phyloP scores from a whole-genome alignment of 2,888 invertebrate genomes.

The Tinea trinotella region DNA sequence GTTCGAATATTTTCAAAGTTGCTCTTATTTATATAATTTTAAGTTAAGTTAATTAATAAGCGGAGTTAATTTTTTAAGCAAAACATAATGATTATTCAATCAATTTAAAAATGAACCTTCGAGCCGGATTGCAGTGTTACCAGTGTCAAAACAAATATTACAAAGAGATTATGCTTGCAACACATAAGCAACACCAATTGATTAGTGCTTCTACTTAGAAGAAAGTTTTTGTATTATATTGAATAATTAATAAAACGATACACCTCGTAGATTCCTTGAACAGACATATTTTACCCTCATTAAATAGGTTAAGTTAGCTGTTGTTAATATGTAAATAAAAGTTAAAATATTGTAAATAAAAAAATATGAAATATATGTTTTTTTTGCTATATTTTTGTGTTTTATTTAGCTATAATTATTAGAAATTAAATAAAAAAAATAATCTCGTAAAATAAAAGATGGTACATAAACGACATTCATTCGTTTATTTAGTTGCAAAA shows the following conservation, averaged over 20 bases:
- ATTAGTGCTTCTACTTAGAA: neutral
- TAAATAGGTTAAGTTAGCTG: conserved; percentile 35
- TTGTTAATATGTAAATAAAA: conserved; percentile 73
- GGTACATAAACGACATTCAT: too few relatives aligned
- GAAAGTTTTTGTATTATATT: neutral
- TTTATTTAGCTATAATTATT: too few relatives aligned
- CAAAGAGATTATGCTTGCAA: neutral
- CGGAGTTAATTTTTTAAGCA: too few relatives aligned
- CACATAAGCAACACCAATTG: neutral
- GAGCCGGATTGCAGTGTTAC: neutral
- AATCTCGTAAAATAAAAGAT: too few relatives aligned
- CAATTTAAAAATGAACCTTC: too few relatives aligned
- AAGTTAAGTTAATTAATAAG: too few relatives aligned
- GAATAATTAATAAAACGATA: neutral
- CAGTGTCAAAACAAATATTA: neutral
- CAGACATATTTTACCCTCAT: neutral
- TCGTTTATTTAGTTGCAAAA: too few relatives aligned
- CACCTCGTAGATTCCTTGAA: neutral
- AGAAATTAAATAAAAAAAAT: too few relatives aligned
- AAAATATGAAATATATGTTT: conserved; percentile 70
- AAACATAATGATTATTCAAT: too few relatives aligned
- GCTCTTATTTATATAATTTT: too few relatives aligned
- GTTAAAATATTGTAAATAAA: conserved; percentile 71
- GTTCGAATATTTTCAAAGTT: too few relatives aligned
- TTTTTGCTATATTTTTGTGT: conserved; percentile 33